Percentiles rank a stretch among this genome's conserved stretches.
Conservation (phyloP, 2,797 vertebrate genomes). For the Todus mexicanus region DNA sequence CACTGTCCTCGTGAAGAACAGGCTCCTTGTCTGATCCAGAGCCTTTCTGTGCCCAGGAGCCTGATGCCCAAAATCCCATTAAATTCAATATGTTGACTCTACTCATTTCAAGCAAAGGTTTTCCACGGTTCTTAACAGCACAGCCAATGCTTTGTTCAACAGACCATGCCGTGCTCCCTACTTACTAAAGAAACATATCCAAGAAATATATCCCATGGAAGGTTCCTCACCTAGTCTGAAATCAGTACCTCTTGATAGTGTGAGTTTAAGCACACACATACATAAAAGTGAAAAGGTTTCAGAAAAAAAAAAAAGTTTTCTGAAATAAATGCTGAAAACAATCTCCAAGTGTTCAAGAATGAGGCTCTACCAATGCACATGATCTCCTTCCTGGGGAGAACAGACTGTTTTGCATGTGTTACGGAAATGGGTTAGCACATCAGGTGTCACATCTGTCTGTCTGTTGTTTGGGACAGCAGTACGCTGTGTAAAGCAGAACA, state of each 20-base stretch:
- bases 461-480: not conserved
- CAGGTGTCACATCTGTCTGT: not conserved
- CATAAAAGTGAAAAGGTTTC: not conserved
- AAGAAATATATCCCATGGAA: too few relatives aligned
- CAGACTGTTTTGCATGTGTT: not conserved
- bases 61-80: not conserved
- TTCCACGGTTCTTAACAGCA: not conserved
- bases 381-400: not conserved
- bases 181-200: not conserved
- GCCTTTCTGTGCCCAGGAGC: not conserved
- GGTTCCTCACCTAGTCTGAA: not conserved
- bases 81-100: not conserved
- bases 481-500: not conserved
- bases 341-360: not conserved
- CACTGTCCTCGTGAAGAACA: not conserved
- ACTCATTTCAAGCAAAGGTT: not conserved
- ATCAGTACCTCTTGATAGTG: not conserved
- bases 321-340: not conserved
- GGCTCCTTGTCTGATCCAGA: not conserved
- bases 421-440: not conserved
- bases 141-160: fast-evolving
- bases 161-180: not conserved
- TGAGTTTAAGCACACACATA: not conserved
- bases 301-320: not conserved
- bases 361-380: not conserved